Percentiles rank a stretch among this genome's conserved stretches.
These are phyloP conservation scores for Rhodeus uyekii DNA, from an alignment of 2,797 vertebrate genomes.

Conservation along the genomic window DNA sequence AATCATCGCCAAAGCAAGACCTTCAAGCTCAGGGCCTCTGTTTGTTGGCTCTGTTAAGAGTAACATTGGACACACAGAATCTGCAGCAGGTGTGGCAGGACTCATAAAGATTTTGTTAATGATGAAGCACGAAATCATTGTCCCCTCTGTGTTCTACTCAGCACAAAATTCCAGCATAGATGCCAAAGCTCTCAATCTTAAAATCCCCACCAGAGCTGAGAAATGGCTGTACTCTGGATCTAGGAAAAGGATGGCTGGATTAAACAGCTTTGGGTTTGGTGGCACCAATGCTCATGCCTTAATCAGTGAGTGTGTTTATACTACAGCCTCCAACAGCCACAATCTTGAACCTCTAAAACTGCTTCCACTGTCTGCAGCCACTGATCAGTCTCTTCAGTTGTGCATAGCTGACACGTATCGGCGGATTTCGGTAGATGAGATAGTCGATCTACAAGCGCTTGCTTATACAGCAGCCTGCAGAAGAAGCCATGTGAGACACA, in stretches of 20 bases:
- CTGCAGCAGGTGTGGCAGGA: conserved; percentile 86
- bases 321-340: conserved; percentile 41
- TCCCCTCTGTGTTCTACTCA: conserved; percentile 83
- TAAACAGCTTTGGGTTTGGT: conserved; percentile 91
- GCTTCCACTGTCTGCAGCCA: conserved; percentile 81
- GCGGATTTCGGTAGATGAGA: conserved; percentile 65
- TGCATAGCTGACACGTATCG: conserved; percentile 70
- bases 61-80: conserved; percentile 89
- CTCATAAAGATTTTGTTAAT: conserved; percentile 90
- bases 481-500: conserved; percentile 81
- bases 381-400: conserved; percentile 74
- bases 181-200: conserved; percentile 74
- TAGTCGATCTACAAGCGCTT: conserved; percentile 72
- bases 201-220: conserved; percentile 72
- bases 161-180: conserved; percentile 76
- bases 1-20: conserved; percentile 74
- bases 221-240: conserved; percentile 76
- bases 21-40: conserved; percentile 65
- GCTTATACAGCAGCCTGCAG: conserved; percentile 85
- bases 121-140: conserved; percentile 85
- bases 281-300: conserved; percentile 87
- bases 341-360: conserved; percentile 65
- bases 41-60: conserved; percentile 86
- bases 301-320: conserved; percentile 75
- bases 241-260: conserved; percentile 77